Evolutionary conservation across 1,140 invertebrate genomes (phyloP), one percentile per base, ranked within the genome.

Genomic region (Ceratosolen fusciceps): DNA sequence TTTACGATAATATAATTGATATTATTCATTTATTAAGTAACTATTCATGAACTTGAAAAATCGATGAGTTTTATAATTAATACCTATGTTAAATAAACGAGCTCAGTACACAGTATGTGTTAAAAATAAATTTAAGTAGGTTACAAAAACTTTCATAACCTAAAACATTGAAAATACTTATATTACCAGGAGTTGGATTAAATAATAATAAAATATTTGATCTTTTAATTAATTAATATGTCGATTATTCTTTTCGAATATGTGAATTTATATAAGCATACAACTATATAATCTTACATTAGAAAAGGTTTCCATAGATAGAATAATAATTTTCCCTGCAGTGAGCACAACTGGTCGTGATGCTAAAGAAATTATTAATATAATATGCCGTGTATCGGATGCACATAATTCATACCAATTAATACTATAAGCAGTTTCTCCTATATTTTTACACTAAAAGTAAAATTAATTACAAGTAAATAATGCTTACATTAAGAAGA

Each of bases 41-140:
- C 39, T 43, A 43, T 43, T 7, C 5, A 12, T 7, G 12, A 5
- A 43, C 39, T 43, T 43, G 5, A 7, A 43, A 43, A 43, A 7
- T 43, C 12, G 5, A 7, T 43, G 5, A 43, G 39, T 43, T 43
- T 43, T 12, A 43, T 43, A 43, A 43, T 12, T 5, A 43, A 7
- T 43, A 43, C 29, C 29, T 29, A 29, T 58, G 1, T 29, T 2
- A 2, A 29, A 58, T 26, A 24, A 29, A 58, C 14, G 10, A 12
- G 16, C n/a, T 62, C 16, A 34, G 95, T 97, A 73, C 29, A n/a
- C n/a, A 52, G 60, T 74, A 14, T 29, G 21, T 8, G 70, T 82
- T 12, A 74, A 79, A 19, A 84, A 21, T 29, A 81, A 80, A 62
- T 86, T 84, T 54, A 85, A 79, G 74, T 85, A 81, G 5, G 73